Base-by-base conservation (phyloP, 92 coral and sea anemone species). In the Montipora capitata region DNA sequence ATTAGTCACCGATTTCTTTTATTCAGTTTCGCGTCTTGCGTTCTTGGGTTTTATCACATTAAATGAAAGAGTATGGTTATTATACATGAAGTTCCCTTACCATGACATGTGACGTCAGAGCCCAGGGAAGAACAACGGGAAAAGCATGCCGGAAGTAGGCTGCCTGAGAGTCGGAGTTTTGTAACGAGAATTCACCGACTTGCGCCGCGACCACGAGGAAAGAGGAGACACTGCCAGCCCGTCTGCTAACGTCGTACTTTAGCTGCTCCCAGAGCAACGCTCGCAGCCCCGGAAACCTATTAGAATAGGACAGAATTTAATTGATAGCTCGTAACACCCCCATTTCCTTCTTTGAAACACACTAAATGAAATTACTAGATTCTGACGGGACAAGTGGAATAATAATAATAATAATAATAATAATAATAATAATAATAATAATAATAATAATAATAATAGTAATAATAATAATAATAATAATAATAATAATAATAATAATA, bases 111-210 rank as follows among this genome's bases (percentile, higher is more conserved):
- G 83, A 65, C 1, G 83, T 65, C 20, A 85, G 44, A 10, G 45
- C 82, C 97, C 99, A 97, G 11, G 99, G 99, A 9, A 96, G 81
- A 20, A 96, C 77, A 42, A 85, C 91, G 12, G 92, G 80, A 51
- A 97, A 71, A 14, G 97, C 96, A 54, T 66, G 94, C 62, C 76
- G 92, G 80, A 96, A 93, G 72, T 85, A 91, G 27, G 51, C 86
- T 7, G 79, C 78, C 54, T 91, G 99, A 52, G 44, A 61, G 52
- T 43, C 40, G 35, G 87, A 88, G 52, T 91, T 98, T 12, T 84
- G 52, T 81, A 94, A 79, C 51, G 92, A 82, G 63, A 86, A 85
- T 40, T 88, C 42, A 40, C 94, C 93, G 38, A 92, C 82, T 15
- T 93, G 95, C 66, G 95, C 91, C 10, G 89, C 91, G 7, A 96